Evolutionary conservation across 2,797 vertebrate species (phyloP), one percentile per base, ranked within the genome.

Genomic region (Chloroceryle inda): DNA sequence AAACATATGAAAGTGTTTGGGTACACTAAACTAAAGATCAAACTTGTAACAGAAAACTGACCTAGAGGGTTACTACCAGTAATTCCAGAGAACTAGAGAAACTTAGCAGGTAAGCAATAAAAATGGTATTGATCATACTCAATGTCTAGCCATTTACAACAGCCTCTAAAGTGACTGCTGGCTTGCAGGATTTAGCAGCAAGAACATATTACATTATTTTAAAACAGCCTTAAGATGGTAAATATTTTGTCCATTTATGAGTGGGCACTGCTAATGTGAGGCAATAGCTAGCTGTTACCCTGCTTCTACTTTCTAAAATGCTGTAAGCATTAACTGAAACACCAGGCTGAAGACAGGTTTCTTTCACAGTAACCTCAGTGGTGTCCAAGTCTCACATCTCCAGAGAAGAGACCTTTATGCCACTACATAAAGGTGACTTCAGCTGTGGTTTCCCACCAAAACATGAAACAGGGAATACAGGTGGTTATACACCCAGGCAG

Each of bases 1-100:
- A 58, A 61, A 35, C 16, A 18, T 56, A 17, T 77, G 33, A 27
- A 73, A 69, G 27, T 69, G 53, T 64, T 58, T 71, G 27, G 6
- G 24, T 56, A 56, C 6, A 44, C n/a, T 50, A 35, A 67, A 81
- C 85, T 22, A 62, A 66, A 85, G 23, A 66, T 35, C 20, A 50
- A 58, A 49, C 33, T 35, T 75, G 12, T 49, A 87, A 45, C 11
- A 47, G 45, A 58, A 75, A 45, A 45, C 11, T 47, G 80, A 58
- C 58, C 13, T 0, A 0, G 5, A 27, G 10, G 17, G 4, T 52
- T 53, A 13, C 29, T 67, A 29, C 5, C 26, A 42, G 14, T 31
- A 6, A 14, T 44, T 50, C 42, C n/a, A 40, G 61, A 91, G 82
- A 75, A 66, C 26, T 6, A 58, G 24, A 20, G 35, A 73, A 73